Conservation (phyloP, 2,113 vertebrate species). For the Oriolus oriolus region DNA sequence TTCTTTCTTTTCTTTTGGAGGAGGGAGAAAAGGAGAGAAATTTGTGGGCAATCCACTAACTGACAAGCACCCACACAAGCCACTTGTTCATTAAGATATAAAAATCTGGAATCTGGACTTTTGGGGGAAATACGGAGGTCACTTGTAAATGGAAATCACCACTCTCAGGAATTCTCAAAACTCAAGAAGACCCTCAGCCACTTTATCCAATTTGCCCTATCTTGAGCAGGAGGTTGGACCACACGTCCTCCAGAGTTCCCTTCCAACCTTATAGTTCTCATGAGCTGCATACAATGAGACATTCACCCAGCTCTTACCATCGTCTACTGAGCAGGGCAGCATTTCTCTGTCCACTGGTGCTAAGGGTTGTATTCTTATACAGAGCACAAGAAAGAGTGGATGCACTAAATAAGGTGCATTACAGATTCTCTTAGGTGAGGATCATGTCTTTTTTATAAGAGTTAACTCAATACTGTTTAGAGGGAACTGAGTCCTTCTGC, state of each 20-base stretch:
- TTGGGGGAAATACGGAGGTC: not conserved
- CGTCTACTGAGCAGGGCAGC: not conserved
- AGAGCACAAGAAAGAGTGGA: not conserved
- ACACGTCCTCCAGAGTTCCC: not conserved
- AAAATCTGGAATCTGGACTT: not conserved
- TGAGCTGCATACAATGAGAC: not conserved
- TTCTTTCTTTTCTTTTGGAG: not conserved
- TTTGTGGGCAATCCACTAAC: not conserved
- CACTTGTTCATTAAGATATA: not conserved
- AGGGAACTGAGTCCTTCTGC: not conserved
- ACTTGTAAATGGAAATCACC: not conserved
- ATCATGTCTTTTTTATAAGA: not conserved
- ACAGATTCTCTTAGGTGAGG: not conserved
- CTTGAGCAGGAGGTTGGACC: not conserved
- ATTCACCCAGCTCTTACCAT: not conserved
- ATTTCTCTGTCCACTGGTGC: conserved; percentile 8
- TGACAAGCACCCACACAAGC: not conserved
- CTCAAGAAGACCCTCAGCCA: not conserved
- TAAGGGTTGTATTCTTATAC: not conserved
- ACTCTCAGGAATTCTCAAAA: not conserved
- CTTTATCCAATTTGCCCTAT: not conserved
- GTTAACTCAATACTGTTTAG: not conserved
- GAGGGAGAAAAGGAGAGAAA: not conserved
- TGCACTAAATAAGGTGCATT: not conserved
- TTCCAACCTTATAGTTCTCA: not conserved